Evolutionary conservation across 2,888 invertebrate genomes (phyloP).

Genomic region (Lepetodrilus schrolli): DNA sequence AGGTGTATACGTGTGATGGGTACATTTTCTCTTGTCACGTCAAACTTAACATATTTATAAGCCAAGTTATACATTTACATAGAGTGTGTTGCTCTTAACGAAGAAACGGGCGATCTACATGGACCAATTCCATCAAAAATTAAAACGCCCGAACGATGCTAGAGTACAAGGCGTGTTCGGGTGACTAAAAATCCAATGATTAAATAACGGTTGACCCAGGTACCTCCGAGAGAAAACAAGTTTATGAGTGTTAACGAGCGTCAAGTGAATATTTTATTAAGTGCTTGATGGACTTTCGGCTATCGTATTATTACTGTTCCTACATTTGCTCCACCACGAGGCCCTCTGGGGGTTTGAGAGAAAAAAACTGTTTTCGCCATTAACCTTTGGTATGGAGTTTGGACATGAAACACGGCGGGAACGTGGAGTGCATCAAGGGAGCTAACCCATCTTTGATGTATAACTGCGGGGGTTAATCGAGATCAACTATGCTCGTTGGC

Average conservation of each 20-base stretch:
- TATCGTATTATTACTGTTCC: neutral
- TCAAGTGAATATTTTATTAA: neutral
- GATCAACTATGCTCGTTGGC: no score
- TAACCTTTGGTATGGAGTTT: neutral
- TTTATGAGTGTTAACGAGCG: neutral
- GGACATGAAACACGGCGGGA: neutral
- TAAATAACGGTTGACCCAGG: neutral
- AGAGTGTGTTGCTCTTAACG: neutral
- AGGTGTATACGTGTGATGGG: no score
- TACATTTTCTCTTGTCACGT: no score
- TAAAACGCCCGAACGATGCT: neutral
- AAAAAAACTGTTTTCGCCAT: neutral
- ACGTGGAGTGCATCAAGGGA: no score
- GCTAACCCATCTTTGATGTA: no score
- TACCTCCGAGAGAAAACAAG: conserved; percentile 2
- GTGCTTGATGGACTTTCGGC: conserved; percentile 15
- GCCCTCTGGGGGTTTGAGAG: neutral
- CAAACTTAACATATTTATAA: conserved; percentile 16
- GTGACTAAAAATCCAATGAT: conserved; percentile 10
- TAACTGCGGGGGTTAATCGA: no score
- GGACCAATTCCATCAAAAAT: conserved; percentile 3
- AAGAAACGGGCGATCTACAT: neutral
- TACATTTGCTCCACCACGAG: neutral
- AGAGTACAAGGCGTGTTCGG: neutral
- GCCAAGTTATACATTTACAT: neutral